Conservation (phyloP, 2,888 invertebrate genomes). For the Drosophila longiperda region DNA sequence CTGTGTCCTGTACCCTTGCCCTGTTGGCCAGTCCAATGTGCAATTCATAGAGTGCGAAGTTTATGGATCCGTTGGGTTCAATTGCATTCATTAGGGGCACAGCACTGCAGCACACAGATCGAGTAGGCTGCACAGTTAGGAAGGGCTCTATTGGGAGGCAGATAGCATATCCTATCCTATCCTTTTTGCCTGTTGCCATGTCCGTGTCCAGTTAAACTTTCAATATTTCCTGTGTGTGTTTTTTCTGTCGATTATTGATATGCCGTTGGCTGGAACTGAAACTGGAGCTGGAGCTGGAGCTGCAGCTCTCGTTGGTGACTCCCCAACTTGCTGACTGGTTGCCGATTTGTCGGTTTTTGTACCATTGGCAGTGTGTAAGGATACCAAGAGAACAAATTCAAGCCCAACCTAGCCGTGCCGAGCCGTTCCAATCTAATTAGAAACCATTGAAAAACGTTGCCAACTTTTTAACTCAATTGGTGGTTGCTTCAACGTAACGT, state of each 20-base stretch:
- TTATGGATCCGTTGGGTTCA: slow-evolving; percentile 48
- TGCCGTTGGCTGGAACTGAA: slow-evolving; percentile 22
- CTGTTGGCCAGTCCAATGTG: slow-evolving; percentile 1
- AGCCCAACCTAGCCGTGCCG: not conserved
- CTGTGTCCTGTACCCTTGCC: not conserved
- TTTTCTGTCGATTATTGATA: slow-evolving; percentile 34
- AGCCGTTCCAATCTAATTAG: slow-evolving; percentile 34
- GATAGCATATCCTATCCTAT: not conserved
- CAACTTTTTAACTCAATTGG: slow-evolving; percentile 16
- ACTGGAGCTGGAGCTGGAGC: slow-evolving; percentile 33
- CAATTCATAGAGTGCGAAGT: slow-evolving; percentile 51
- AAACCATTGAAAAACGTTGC: slow-evolving; percentile 24
- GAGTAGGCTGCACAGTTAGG: not conserved
- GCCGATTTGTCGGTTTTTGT: slow-evolving; percentile 25
- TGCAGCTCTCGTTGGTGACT: not conserved
- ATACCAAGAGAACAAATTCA: not conserved
- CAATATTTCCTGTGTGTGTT: slow-evolving; percentile 1
- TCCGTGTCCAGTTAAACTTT: not conserved
- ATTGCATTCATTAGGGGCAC: slow-evolving; percentile 59
- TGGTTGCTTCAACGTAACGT: slow-evolving; percentile 8
- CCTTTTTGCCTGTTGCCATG: slow-evolving; percentile 17
- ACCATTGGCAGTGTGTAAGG: not conserved
- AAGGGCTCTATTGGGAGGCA: too few species aligned
- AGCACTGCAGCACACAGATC: slow-evolving; percentile 5
- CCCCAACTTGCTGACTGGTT: slow-evolving; percentile 6